Evolutionary conservation across 2,888 invertebrate genomes (phyloP).

Genomic region (Belgica antarctica): DNA sequence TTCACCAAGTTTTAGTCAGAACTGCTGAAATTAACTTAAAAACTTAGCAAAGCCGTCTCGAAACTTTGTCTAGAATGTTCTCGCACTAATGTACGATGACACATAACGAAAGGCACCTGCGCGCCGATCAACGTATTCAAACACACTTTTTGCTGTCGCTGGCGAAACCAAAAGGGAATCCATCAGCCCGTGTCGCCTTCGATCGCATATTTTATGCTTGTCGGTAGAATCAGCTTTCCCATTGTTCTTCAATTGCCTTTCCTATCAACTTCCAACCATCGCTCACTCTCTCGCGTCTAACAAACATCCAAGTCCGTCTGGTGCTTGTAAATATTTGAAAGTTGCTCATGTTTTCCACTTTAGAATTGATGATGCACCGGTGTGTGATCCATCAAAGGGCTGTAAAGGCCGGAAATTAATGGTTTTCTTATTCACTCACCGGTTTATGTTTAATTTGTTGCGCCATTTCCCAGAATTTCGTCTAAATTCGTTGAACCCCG

Average conservation of each 20-base stretch:
- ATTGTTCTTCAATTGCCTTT: constrained; percentile 30
- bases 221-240: constrained; percentile 19
- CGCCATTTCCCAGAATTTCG: constrained; percentile 32
- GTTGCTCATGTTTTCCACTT: constrained; percentile 19
- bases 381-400: constrained; percentile 36
- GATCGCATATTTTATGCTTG: constrained; percentile 17
- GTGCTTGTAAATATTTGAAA: constrained; percentile 6
- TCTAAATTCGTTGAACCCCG: neutral
- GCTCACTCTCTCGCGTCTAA: neutral
- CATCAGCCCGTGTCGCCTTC: constrained; percentile 2
- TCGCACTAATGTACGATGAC: neutral
- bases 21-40: too few relatives aligned
- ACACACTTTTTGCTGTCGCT: constrained; percentile 19
- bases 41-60: too few relatives aligned
- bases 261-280: constrained; percentile 42
- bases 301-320: constrained; percentile 8
- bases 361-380: constrained; percentile 40
- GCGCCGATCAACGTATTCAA: neutral
- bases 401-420: constrained; percentile 41
- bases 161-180: neutral
- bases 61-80: neutral
- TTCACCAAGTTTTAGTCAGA: too few relatives aligned
- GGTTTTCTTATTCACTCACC: constrained; percentile 24
- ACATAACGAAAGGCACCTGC: constrained; percentile 38
- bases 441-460: neutral